These are phyloP conservation scores for Plagiodera versicolora DNA, from an alignment of 2,888 invertebrate species.

Conservation along the genomic window DNA sequence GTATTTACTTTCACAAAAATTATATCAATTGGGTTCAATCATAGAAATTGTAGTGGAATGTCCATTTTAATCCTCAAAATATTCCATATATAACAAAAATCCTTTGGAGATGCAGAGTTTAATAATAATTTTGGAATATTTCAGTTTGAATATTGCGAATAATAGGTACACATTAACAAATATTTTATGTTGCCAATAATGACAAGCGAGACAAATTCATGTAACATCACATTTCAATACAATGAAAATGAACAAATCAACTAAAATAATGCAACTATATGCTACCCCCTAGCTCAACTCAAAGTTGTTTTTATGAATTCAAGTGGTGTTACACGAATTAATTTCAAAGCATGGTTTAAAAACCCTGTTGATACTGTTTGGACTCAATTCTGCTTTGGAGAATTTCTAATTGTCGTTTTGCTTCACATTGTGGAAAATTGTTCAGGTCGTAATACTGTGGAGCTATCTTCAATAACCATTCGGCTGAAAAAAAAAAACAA, in stretches of 20 bases:
- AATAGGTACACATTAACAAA: background rate
- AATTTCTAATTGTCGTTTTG: constrained; percentile 87
- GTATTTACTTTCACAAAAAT: too few species aligned
- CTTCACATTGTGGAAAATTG: constrained; percentile 98
- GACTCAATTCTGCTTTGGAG: constrained; percentile 85
- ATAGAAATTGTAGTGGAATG: too few species aligned
- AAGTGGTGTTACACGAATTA: background rate
- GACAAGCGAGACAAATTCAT: background rate
- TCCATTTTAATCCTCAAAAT: too few species aligned
- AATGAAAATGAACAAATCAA: background rate
- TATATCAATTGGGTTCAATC: too few species aligned
- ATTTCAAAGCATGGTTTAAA: constrained; percentile 59
- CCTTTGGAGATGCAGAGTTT: background rate
- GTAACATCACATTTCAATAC: background rate
- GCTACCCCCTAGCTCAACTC: too few species aligned
- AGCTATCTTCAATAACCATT: constrained; percentile 92
- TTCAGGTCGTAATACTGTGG: constrained; percentile 98
- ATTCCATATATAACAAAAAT: too few species aligned
- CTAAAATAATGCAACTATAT: too few species aligned
- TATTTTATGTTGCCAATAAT: background rate
- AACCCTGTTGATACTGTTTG: constrained; percentile 86
- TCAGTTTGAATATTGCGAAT: background rate
- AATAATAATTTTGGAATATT: background rate
- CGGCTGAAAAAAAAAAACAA: constrained; percentile 61
- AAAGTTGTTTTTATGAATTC: too few species aligned